Evolutionary conservation across 2,113 vertebrate species (phyloP).

Genomic region (Tor tambroides): DNA sequence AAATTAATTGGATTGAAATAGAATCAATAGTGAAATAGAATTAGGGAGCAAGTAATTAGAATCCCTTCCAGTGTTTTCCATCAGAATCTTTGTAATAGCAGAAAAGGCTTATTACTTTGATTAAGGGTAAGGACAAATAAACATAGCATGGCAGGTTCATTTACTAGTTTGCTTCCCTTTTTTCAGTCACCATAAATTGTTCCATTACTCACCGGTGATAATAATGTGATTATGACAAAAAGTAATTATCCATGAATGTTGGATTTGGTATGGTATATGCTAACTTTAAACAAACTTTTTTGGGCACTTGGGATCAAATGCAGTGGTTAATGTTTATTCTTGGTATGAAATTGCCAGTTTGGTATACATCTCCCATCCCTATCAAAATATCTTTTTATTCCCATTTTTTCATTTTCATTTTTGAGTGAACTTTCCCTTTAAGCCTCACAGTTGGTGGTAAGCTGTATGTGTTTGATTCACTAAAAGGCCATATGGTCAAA

Average conservation of each 20-base stretch:
- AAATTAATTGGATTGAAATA: not conserved
- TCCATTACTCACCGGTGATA: not conserved
- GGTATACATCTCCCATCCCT: too few relatives aligned
- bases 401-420: too few relatives aligned
- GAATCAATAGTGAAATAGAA: slow-evolving; percentile 4
- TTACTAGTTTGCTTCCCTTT: not conserved
- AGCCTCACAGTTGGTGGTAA: not conserved
- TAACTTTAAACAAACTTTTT: not conserved
- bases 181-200: not conserved
- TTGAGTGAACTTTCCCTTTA: not conserved
- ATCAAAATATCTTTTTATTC: not conserved
- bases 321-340: not conserved
- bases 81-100: not conserved
- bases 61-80: not conserved
- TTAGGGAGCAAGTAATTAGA: not conserved
- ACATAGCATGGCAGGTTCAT: not conserved
- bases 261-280: not conserved
- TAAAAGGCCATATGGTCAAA: slow-evolving; percentile 4
- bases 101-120: not conserved
- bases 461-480: not conserved
- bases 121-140: not conserved
- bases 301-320: not conserved
- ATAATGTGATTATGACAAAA: not conserved
- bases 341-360: not conserved
- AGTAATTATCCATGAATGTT: not conserved